Evolutionary conservation across 2,888 invertebrate species (phyloP), one percentile per base, ranked within the genome.

Genomic region (Ormyrus labotus): DNA sequence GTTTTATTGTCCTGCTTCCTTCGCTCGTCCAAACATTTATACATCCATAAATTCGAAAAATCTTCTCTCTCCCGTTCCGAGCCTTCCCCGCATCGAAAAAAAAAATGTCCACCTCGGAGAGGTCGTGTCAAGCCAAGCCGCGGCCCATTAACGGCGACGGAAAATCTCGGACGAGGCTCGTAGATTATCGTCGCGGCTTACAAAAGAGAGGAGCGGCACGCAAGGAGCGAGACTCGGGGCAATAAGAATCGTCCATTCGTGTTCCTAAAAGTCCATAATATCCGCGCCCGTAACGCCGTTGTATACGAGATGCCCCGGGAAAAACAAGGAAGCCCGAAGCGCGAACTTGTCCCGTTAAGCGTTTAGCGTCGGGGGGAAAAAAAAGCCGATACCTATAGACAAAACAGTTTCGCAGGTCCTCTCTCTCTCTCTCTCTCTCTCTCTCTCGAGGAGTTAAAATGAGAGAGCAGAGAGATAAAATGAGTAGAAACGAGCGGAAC

Each of bases 331-430:
- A 72, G 67, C 60, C 55, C 70, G 51, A 47, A 9, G 60, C 13
- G 55, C 50, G 58, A 57, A 72, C 60, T 53, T 45, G 77, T 80
- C 13, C 80, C 80, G 77, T 77, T 80, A 73, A 57, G 64, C 78
- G 74, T 70, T 81, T 81, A 76, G 76, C 69, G 63, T 34, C 58
- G 55, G 3, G 19, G 13, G 13, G n/a, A 9, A 57, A 68, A 79
- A 79, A 70, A 68, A 61, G 19, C 1, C 63, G 67, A 73, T 67
- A 34, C 47, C 58, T 57, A 48, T 34, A 55, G 57, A 13, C 57
- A 19, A 45, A 69, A 73, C 63, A 48, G 67, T 69, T 69, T 68
- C 60, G n/a, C 72, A 34, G 19, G 19, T 57, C 65, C 9, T 63
- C 3, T 3, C 34, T 2, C 34, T 34, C 34, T 34, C 34, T 34